These are phyloP conservation scores for Electrophaes corylata DNA, from an alignment of 2,888 invertebrate genomes.

Conservation along the genomic window DNA sequence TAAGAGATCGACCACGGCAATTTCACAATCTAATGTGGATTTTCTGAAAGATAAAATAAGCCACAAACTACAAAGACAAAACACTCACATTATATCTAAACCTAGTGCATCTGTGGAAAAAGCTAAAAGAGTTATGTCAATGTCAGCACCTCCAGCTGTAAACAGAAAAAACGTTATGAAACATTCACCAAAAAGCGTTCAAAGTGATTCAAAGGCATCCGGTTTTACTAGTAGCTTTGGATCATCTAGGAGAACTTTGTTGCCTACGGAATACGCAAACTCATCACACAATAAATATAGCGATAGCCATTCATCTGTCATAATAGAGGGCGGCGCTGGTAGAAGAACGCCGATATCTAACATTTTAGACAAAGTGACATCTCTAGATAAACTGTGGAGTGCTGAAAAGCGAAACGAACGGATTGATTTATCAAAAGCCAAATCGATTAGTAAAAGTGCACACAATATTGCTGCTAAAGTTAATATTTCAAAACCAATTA, in stretches of 20 bases:
- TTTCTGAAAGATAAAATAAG: constrained; percentile 86
- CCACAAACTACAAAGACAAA: constrained; percentile 81
- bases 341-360: constrained; percentile 78
- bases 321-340: constrained; percentile 78
- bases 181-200: constrained; percentile 46
- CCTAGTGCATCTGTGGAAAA: constrained; percentile 43
- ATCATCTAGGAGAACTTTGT: constrained; percentile 72
- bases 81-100: constrained; percentile 70
- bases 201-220: constrained; percentile 48
- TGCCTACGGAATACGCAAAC: constrained; percentile 73
- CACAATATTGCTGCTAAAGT: constrained; percentile 42
- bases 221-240: constrained; percentile 76
- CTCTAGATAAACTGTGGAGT: constrained; percentile 84
- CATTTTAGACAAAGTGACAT: constrained; percentile 77
- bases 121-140: constrained; percentile 63
- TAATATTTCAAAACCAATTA: constrained; percentile 36
- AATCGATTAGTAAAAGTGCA: constrained; percentile 52
- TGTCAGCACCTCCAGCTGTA: constrained; percentile 71
- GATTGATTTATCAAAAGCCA: constrained; percentile 66
- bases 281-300: constrained; percentile 57
- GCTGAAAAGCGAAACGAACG: constrained; percentile 77
- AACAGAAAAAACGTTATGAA: constrained; percentile 60
- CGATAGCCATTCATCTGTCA: constrained; percentile 57
- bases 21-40: constrained; percentile 81
- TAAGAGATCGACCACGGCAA: constrained; percentile 56